Evolutionary conservation across 2,113 vertebrate species (phyloP), one percentile per base, ranked within the genome.

Genomic region (Eira barbara): DNA sequence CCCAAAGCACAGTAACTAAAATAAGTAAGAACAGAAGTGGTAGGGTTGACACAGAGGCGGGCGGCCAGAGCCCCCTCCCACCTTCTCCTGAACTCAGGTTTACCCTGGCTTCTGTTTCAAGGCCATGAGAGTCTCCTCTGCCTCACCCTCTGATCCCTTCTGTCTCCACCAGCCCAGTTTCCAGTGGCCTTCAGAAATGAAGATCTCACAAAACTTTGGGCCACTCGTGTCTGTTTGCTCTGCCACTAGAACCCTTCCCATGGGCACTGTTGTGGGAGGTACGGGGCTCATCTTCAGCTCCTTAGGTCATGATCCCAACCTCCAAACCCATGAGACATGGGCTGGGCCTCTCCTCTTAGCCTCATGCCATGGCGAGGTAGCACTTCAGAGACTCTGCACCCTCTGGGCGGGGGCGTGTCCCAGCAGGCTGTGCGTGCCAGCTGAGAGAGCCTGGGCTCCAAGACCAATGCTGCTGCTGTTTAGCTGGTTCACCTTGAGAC

Each of bases 341-440:
- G 14, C 27, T 23, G 47, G 2, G n/a, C 4, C 25, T 23, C 18
- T 47, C 34, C 36, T 45, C 71, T 85, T 76, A 63, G 23, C 59
- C 11, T 42, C 63, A 45, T 0, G 2, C 21, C 36, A 6, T 4
- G 3, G 73, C 55, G 12, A n/a, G 1, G 3, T 61, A 63, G 57
- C 11, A 1, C n/a, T 61, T 80, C 36, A 21, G 18, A 87, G 80
- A 42, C 67, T 15, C 1, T 10, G n/a, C 1, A 0, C 8, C 3
- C 20, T 7, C 7, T 2, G 3, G 17, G n/a, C 3, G 6, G 6
- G 10, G n/a, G n/a, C n/a, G n/a, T 15, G 15, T n/a, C 8, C 21
- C 12, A 49, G 47, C 4, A 69, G 49, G 49, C 49, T 17, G 49
- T 52, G 15, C 14, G 0, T 17, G 49, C 49, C 49, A 52, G 15